Conservation (phyloP, 1,140 invertebrate genomes). For the Eurosta solidaginis region DNA sequence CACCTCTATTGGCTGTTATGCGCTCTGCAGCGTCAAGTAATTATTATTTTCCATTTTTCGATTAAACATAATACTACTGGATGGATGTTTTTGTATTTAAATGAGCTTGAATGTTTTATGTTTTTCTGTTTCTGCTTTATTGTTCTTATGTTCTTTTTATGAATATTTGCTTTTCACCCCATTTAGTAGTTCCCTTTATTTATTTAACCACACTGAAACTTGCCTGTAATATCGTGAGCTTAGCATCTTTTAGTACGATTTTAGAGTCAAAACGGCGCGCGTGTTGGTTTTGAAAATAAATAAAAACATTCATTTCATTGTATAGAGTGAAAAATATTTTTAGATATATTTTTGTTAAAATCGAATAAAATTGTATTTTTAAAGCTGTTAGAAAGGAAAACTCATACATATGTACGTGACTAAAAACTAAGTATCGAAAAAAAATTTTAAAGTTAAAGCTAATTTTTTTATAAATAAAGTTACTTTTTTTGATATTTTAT, state of each 20-base stretch:
- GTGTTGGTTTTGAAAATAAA: neutral
- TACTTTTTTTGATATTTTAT: too few relatives aligned
- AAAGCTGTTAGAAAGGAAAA: too few relatives aligned
- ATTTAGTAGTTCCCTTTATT: too few relatives aligned
- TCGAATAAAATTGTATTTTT: too few relatives aligned
- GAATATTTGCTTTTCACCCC: neutral
- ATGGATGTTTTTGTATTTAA: slow-evolving; percentile 10
- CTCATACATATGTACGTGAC: too few relatives aligned
- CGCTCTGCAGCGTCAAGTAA: neutral
- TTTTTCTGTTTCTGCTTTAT: neutral
- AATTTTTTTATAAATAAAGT: too few relatives aligned
- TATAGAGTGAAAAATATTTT: too few relatives aligned
- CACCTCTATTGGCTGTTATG: neutral
- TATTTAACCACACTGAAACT: neutral
- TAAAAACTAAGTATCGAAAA: too few relatives aligned
- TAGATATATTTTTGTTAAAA: too few relatives aligned
- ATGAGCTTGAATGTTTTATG: neutral
- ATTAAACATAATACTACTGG: neutral
- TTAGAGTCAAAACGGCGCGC: slow-evolving; percentile 5
- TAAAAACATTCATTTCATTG: too few relatives aligned
- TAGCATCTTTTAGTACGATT: neutral
- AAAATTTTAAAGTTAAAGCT: too few relatives aligned
- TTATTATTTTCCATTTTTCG: neutral
- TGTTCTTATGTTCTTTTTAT: neutral
- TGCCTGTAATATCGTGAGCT: neutral